Evolutionary conservation across 2,113 vertebrate species (phyloP).

Genomic region (Pundamilia nyererei): DNA sequence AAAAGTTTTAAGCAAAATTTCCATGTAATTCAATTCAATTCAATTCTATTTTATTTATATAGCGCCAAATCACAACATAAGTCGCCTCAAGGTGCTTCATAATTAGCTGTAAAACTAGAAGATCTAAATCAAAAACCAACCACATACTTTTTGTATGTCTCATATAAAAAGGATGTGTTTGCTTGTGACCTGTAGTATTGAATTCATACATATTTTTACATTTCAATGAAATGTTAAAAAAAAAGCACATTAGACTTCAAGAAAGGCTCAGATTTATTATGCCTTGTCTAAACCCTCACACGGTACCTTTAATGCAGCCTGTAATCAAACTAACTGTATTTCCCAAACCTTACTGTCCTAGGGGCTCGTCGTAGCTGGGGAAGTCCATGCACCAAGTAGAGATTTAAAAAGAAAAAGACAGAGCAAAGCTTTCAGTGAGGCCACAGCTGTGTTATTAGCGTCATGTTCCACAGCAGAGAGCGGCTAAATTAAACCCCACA

Average conservation of each 20-base stretch:
- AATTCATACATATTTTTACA: not conserved
- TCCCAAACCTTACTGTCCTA: not conserved
- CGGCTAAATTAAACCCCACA: not conserved
- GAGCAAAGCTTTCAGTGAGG: not conserved
- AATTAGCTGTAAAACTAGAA: not conserved
- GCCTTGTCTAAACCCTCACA: not conserved
- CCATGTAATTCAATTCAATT: not conserved
- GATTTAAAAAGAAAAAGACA: not conserved
- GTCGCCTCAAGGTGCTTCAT: too few species aligned
- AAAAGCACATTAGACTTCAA: not conserved
- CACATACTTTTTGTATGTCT: not conserved
- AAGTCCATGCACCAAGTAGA: not conserved
- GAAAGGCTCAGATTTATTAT: rapidly evolving
- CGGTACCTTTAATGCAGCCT: rapidly evolving
- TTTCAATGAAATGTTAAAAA: not conserved
- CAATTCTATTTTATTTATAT: too few species aligned
- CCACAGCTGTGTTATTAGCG: not conserved
- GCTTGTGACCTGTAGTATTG: not conserved
- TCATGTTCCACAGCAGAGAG: not conserved
- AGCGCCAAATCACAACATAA: too few species aligned
- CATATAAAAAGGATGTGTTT: not conserved
- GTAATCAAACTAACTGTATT: not conserved
- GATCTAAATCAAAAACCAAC: not conserved
- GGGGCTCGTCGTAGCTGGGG: not conserved
- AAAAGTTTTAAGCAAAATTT: not conserved